Percentiles rank a stretch among this genome's conserved stretches.
phyloP scores from a whole-genome alignment of 92 coral and sea anemone genomes.

The Palythoa caribaeorum region DNA sequence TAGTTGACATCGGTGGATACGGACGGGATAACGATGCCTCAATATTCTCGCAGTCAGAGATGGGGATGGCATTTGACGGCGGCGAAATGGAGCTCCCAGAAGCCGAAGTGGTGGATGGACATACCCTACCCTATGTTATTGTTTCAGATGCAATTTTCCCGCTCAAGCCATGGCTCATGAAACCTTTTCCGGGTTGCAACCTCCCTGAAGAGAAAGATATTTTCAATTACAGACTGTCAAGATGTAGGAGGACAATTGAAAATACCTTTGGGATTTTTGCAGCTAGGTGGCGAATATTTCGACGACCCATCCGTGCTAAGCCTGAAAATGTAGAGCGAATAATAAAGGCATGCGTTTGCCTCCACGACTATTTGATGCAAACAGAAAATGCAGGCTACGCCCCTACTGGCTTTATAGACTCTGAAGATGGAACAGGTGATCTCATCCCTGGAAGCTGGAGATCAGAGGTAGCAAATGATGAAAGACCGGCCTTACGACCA shows the following conservation, averaged over 20 bases:
- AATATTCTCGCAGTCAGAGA: slow-evolving; percentile 15
- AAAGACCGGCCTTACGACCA: slow-evolving; percentile 21
- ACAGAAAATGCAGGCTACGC: slow-evolving; percentile 45
- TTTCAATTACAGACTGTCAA: slow-evolving; percentile 41
- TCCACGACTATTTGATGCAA: slow-evolving; percentile 42
- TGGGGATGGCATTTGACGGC: slow-evolving; percentile 14
- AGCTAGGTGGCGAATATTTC: slow-evolving; percentile 50
- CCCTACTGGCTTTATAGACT: slow-evolving; percentile 36
- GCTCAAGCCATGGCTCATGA: slow-evolving; percentile 42
- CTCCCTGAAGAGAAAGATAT: slow-evolving; percentile 26
- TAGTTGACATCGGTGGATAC: slow-evolving; percentile 33
- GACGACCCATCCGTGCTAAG: slow-evolving; percentile 39
- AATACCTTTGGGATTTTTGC: slow-evolving; percentile 51
- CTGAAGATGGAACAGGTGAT: slow-evolving; percentile 18
- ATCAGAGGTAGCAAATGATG: slow-evolving; percentile 22
- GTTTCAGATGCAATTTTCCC: slow-evolving; percentile 41
- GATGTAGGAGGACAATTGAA: slow-evolving; percentile 54
- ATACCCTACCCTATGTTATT: slow-evolving; percentile 25
- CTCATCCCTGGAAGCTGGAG: slow-evolving; percentile 40
- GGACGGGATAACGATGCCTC: slow-evolving; percentile 53
- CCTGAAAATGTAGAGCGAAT: slow-evolving; percentile 34
- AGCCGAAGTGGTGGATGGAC: slow-evolving; percentile 23
- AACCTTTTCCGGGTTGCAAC: slow-evolving; percentile 46
- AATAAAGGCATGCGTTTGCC: slow-evolving; percentile 31
- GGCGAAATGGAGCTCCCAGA: slow-evolving; percentile 27